A percentile compares a stretch with the other conserved stretches of the same genome.
These are phyloP conservation scores for Peromyscus eremicus DNA, from an alignment of 2,797 vertebrate genomes.

Conservation along the genomic window DNA sequence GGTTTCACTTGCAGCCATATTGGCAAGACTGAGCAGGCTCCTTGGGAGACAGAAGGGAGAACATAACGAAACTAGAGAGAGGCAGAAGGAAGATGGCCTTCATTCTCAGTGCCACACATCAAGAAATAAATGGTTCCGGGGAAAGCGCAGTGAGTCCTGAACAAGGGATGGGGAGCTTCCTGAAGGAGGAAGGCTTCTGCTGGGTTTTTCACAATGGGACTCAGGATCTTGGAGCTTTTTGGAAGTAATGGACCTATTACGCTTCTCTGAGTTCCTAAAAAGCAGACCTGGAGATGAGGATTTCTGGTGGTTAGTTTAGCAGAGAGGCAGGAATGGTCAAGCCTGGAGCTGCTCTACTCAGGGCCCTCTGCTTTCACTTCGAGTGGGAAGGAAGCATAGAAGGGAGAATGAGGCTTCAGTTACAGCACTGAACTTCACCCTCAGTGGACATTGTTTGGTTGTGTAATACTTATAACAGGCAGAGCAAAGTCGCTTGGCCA, in stretches of 20 bases:
- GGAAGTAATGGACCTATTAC: neutral
- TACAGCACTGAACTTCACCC: neutral
- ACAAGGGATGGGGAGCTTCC: neutral
- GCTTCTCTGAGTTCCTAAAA: neutral
- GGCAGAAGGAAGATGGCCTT: neutral
- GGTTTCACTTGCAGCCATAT: neutral
- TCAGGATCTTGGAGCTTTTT: neutral
- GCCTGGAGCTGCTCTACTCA: neutral
- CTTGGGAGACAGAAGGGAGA: neutral
- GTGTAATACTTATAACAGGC: neutral
- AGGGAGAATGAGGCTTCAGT: neutral
- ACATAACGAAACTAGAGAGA: neutral
- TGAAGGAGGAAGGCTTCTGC: neutral
- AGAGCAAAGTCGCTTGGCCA: neutral
- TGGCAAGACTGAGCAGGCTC: neutral
- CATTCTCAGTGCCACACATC: neutral
- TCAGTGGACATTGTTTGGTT: neutral
- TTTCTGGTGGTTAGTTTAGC: neutral
- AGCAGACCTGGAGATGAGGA: neutral
- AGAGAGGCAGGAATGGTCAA: neutral
- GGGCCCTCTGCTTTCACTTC: neutral
- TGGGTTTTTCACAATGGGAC: neutral
- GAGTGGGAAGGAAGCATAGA: neutral
- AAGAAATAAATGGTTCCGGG: neutral
- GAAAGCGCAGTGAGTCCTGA: neutral